A percentile compares a stretch with the other conserved stretches of the same genome.
phyloP scores from a whole-genome alignment of 2,888 invertebrate genomes.

The Drosophila paranaensis region DNA sequence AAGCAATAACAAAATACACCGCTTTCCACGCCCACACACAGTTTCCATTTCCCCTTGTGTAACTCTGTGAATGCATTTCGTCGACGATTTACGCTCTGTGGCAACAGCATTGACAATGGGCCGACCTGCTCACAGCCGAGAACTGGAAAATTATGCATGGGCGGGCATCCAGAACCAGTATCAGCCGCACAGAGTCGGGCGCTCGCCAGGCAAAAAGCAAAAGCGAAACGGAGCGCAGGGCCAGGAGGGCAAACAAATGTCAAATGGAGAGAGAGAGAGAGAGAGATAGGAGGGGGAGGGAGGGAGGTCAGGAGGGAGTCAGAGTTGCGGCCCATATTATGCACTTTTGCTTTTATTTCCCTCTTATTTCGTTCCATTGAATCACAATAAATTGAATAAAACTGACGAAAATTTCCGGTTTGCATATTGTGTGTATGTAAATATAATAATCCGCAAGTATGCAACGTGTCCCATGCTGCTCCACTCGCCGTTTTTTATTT shows the following conservation, averaged over 20 bases:
- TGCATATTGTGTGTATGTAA: slow-evolving; percentile 37
- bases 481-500: slow-evolving; percentile 4
- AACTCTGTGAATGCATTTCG: slow-evolving; percentile 39
- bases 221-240: slow-evolving; percentile 53
- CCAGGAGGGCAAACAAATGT: slow-evolving; percentile 21
- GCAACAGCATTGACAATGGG: slow-evolving; percentile 51
- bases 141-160: slow-evolving; percentile 71
- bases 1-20: slow-evolving; percentile 25
- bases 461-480: slow-evolving; percentile 19
- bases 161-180: slow-evolving; percentile 56
- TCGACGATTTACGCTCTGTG: slow-evolving; percentile 45
- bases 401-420: slow-evolving; percentile 60
- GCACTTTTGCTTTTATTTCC: slow-evolving; percentile 62
- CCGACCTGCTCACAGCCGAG: slow-evolving; percentile 3
- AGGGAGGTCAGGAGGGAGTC: not conserved
- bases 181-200: not conserved
- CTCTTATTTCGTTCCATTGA: slow-evolving; percentile 37
- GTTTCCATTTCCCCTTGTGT: slow-evolving; percentile 28
- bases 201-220: slow-evolving; percentile 23
- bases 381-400: slow-evolving; percentile 42
- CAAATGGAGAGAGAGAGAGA: slow-evolving; percentile 11
- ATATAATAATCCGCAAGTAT: slow-evolving; percentile 29
- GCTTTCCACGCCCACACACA: slow-evolving; percentile 54
- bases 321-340: slow-evolving; percentile 44
- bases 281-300: not conserved